A percentile compares a stretch with the other conserved stretches of the same genome.
Evolutionary conservation across 2,888 invertebrate genomes (phyloP).

Genomic region (Anthophora plumipes): DNA sequence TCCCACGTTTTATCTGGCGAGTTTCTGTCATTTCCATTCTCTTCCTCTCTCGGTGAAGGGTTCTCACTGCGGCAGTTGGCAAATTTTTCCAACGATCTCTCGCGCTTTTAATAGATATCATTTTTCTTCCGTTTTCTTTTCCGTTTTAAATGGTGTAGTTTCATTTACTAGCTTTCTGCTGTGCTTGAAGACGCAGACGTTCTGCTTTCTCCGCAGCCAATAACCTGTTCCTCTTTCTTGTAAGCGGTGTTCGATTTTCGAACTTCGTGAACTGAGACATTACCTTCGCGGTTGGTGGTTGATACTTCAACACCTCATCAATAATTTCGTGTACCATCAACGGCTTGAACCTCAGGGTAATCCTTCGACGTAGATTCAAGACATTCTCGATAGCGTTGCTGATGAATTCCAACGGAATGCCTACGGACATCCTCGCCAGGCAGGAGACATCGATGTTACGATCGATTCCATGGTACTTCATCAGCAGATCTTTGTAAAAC

Average conservation of each 20-base stretch:
- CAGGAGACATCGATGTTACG: constrained; percentile 87
- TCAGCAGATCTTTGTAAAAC: constrained; percentile 86
- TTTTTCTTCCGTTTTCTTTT: not conserved
- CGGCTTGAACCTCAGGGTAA: constrained; percentile 86
- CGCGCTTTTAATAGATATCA: not conserved
- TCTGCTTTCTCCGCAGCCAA: constrained; percentile 29
- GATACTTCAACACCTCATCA: constrained; percentile 83
- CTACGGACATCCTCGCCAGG: constrained; percentile 86
- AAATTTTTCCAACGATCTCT: not conserved
- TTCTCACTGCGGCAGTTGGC: not conserved
- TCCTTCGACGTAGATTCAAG: constrained; percentile 85
- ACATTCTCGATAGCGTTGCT: constrained; percentile 84
- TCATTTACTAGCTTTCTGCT: not conserved
- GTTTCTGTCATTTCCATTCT: constrained; percentile 47
- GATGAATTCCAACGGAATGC: constrained; percentile 86
- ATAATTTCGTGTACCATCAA: constrained; percentile 86
- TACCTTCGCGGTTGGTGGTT: constrained; percentile 61
- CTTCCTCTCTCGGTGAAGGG: constrained; percentile 29
- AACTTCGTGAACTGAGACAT: constrained; percentile 70
- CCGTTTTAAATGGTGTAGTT: not conserved
- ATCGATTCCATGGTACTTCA: constrained; percentile 87
- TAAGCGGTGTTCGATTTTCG: constrained; percentile 68
- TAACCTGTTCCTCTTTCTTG: constrained; percentile 58
- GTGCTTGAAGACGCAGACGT: not conserved
- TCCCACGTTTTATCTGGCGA: constrained; percentile 55